Evolutionary conservation across 1,140 invertebrate genomes (phyloP), one percentile per base, ranked within the genome.

Genomic region (Aphelenchoides besseyi): DNA sequence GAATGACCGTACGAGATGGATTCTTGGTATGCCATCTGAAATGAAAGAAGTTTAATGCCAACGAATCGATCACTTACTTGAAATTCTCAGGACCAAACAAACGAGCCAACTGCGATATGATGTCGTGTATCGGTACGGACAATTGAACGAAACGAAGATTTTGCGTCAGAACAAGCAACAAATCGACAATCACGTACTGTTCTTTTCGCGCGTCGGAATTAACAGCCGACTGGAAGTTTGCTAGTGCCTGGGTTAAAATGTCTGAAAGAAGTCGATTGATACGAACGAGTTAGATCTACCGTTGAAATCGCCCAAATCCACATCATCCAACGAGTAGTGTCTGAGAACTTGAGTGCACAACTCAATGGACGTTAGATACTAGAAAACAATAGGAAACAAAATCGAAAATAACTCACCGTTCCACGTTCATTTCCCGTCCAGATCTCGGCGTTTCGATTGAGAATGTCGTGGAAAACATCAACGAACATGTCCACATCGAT

Each of bases 121-220:
- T 48, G 12, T 12, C 41, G 12, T 12, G 12, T 12, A 48, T 48
- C 41, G 41, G 41, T 23, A 16, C 12, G 41, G 12, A 12, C 12
- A 48, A 23, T 23, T 48, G 41, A 12, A 48, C 41, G 41, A 48
- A 48, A 23, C 41, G 41, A 23, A 48, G 41, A 23, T 48, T 48
- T 23, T 48, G 12, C 41, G 41, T 48, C 12, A 48, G 41, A 12
- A 66, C 71, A 69, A 98, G 98, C 33, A 98, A 87, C n/a, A 95
- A 95, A 69, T 93, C 92, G 2, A 95, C 97, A 36, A 95, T 95
- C 3, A 94, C 93, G 86, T 98, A 98, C 84, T 98, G 93, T 54
- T 90, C 89, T 68, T 93, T 95, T 73, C 96, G 89, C 63, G 72
- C 74, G 63, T 77, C 74, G 12, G 41, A 48, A 23, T 12, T 23